A percentile compares a stretch with the other conserved stretches of the same genome.
These are phyloP conservation scores for Orchesella cincta DNA, from an alignment of 1,140 invertebrate species.

Conservation along the genomic window DNA sequence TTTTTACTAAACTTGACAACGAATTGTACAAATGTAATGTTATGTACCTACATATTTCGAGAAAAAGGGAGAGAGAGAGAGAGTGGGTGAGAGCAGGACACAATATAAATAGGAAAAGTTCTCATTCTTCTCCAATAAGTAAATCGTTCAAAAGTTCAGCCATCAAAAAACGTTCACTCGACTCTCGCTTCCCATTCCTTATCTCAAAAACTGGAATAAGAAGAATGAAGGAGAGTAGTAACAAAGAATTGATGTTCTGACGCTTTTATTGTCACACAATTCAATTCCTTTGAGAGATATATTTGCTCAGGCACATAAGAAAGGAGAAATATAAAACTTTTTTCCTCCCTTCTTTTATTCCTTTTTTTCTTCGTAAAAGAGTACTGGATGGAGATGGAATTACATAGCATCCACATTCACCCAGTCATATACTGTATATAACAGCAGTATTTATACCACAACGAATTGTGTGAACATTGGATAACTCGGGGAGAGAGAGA, in stretches of 20 bases:
- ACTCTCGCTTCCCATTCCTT: background rate
- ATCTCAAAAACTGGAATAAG: background rate
- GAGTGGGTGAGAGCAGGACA: background rate
- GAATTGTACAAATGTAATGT: constrained; percentile 21
- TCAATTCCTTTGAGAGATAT: constrained; percentile 34
- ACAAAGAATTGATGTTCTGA: constrained; percentile 37
- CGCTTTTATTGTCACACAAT: constrained; percentile 41
- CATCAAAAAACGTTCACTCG: constrained; percentile 29
- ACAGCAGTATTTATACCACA: background rate
- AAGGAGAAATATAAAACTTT: constrained; percentile 5
- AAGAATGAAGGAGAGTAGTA: constrained; percentile 1
- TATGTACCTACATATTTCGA: background rate
- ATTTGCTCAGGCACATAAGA: constrained; percentile 7
- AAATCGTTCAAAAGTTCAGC: constrained; percentile 36
- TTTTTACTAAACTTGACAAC: constrained; percentile 12
- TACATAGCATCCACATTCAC: too few relatives aligned
- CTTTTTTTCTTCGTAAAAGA: too few relatives aligned
- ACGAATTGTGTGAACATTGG: background rate
- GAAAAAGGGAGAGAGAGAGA: too few relatives aligned
- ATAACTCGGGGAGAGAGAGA: background rate
- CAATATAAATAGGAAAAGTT: constrained; percentile 22
- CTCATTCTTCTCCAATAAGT: constrained; percentile 21
- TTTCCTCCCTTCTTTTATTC: background rate
- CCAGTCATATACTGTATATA: too few relatives aligned
- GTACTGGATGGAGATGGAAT: too few relatives aligned